Evolutionary conservation across 2,797 vertebrate genomes (phyloP).

Genomic region (Melanotaenia maccullochi): DNA sequence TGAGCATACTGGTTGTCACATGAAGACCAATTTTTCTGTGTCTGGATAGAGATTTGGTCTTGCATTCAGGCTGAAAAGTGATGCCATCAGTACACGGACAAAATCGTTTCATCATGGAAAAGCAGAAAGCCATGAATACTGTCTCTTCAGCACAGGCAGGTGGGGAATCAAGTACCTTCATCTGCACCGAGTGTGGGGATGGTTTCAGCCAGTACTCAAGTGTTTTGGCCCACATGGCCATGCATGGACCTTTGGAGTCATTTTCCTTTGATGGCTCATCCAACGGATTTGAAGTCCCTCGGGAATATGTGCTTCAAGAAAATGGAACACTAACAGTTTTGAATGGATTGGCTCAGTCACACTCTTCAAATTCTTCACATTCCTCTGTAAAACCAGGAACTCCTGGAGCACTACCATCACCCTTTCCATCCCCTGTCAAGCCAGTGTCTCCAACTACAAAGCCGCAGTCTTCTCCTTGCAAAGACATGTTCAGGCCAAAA

Average conservation of each 20-base stretch:
- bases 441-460: constrained; percentile 49
- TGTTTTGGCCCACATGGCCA: constrained; percentile 81
- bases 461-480: constrained; percentile 32
- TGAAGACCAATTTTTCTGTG: constrained; percentile 31
- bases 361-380: constrained; percentile 56
- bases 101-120: constrained; percentile 76
- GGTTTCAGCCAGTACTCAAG: constrained; percentile 84
- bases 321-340: constrained; percentile 84
- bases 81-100: constrained; percentile 71
- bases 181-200: constrained; percentile 88
- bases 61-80: constrained; percentile 41
- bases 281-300: constrained; percentile 81
- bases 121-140: constrained; percentile 69
- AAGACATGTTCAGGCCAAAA: constrained; percentile 54
- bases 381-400: constrained; percentile 71
- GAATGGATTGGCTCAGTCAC: constrained; percentile 72
- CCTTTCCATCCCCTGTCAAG: constrained; percentile 50
- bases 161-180: constrained; percentile 80
- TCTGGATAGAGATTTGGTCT: constrained; percentile 25
- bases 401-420: constrained; percentile 65
- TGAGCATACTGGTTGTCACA: constrained; percentile 22
- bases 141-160: constrained; percentile 51
- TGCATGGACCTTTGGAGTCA: constrained; percentile 82
- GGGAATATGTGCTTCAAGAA: constrained; percentile 86
- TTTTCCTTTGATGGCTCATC: constrained; percentile 80